These are phyloP conservation scores for Tapirus terrestris DNA, from an alignment of 2,113 vertebrate species.

Conservation along the genomic window DNA sequence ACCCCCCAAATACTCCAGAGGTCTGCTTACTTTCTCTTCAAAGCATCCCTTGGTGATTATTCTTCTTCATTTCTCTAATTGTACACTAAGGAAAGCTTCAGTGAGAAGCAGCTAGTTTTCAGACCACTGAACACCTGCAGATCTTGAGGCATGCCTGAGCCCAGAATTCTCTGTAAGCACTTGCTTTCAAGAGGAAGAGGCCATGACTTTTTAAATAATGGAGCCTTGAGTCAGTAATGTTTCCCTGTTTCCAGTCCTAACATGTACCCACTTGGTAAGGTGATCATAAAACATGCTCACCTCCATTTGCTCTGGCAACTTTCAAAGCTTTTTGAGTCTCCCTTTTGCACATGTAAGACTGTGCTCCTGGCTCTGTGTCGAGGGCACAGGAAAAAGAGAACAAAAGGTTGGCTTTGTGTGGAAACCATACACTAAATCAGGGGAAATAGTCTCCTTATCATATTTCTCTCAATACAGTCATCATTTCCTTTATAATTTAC, in stretches of 20 bases:
- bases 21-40: conserved; percentile 52
- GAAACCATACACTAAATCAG: conserved; percentile 27
- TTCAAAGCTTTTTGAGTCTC: not conserved
- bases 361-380: not conserved
- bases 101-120: not conserved
- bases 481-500: conserved; percentile 79
- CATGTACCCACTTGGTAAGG: not conserved
- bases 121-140: not conserved
- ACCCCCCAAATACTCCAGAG: not conserved
- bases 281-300: not conserved
- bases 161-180: not conserved
- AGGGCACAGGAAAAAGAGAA: conserved; percentile 41
- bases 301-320: not conserved
- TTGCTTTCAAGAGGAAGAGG: not conserved
- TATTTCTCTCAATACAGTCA: not conserved
- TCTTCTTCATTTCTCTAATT: conserved; percentile 54
- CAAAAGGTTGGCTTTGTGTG: conserved; percentile 5
- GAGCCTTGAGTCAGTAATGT: not conserved
- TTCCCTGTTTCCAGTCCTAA: not conserved
- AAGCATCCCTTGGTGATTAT: not conserved
- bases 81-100: conserved; percentile 7
- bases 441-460: conserved; percentile 56
- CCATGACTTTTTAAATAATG: not conserved
- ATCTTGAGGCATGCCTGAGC: not conserved
- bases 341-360: not conserved